phyloP scores from a whole-genome alignment of 2,113 vertebrate species.

The Entomyzon cyanotis region DNA sequence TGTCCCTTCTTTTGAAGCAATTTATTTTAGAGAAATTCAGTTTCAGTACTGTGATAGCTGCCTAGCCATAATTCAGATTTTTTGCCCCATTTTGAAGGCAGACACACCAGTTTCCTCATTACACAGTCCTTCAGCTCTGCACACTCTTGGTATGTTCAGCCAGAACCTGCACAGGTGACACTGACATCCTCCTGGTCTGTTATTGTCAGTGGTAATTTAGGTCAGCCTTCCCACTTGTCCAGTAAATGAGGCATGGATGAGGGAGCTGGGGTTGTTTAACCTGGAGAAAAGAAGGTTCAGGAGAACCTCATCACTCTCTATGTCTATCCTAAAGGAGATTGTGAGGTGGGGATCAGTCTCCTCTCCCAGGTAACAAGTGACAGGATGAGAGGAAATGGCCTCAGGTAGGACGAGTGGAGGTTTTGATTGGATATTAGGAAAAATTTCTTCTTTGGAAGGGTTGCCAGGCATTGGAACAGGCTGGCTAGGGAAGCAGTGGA shows the following conservation, averaged over 20 bases:
- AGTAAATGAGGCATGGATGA: neutral
- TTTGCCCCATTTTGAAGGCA: neutral
- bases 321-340: neutral
- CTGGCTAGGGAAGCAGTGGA: neutral
- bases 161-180: neutral
- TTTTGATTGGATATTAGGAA: neutral
- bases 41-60: neutral
- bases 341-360: rapidly evolving
- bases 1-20: neutral
- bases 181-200: neutral
- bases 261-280: neutral
- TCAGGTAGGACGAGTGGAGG: neutral
- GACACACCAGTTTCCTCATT: neutral
- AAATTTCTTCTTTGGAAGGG: neutral
- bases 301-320: rapidly evolving
- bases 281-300: neutral
- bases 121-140: neutral
- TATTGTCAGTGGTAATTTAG: neutral
- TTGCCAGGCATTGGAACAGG: neutral
- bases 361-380: neutral
- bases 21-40: neutral
- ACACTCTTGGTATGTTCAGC: neutral
- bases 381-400: rapidly evolving
- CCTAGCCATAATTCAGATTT: neutral
- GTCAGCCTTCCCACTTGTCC: neutral